phyloP scores from a whole-genome alignment of 2,888 invertebrate species.

The Nezara viridula region DNA sequence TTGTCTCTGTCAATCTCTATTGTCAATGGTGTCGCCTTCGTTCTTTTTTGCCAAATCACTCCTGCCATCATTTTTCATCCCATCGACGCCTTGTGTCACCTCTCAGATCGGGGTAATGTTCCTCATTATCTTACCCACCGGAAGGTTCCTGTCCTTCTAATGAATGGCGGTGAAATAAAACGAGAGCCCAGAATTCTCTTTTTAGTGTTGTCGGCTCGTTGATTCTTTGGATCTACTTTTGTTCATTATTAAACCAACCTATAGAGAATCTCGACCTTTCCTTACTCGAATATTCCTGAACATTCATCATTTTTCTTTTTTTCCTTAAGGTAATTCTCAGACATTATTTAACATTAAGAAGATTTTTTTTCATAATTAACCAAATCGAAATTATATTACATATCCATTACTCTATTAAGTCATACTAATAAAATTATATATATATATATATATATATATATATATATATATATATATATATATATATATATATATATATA shows the following conservation, averaged over 20 bases:
- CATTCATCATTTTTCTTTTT: too few species aligned
- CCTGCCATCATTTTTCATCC: slow-evolving; percentile 40
- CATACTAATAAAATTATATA: too few species aligned
- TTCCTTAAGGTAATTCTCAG: too few species aligned
- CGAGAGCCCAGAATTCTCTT: not conserved
- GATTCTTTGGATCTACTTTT: not conserved
- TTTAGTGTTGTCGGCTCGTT: not conserved
- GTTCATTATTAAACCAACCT: not conserved
- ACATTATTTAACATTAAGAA: too few species aligned
- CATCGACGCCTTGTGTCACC: slow-evolving; percentile 20
- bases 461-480: too few species aligned
- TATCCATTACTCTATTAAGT: too few species aligned
- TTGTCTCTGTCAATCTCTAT: slow-evolving; percentile 1
- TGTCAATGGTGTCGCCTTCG: slow-evolving; percentile 25
- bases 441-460: too few species aligned
- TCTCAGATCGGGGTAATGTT: slow-evolving; percentile 36
- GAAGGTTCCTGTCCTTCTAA: slow-evolving; percentile 27
- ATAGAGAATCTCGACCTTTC: too few species aligned
- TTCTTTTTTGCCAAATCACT: slow-evolving; percentile 51
- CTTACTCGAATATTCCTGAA: too few species aligned
- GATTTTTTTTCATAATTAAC: too few species aligned
- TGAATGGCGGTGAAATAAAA: slow-evolving; percentile 32
- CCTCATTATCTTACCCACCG: slow-evolving; percentile 30
- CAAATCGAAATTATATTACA: too few species aligned
- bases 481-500: too few species aligned